Percentiles rank a stretch among this genome's conserved stretches.
Evolutionary conservation across 1,140 invertebrate species (phyloP).

Genomic region (Panagrolaimus sp.): DNA sequence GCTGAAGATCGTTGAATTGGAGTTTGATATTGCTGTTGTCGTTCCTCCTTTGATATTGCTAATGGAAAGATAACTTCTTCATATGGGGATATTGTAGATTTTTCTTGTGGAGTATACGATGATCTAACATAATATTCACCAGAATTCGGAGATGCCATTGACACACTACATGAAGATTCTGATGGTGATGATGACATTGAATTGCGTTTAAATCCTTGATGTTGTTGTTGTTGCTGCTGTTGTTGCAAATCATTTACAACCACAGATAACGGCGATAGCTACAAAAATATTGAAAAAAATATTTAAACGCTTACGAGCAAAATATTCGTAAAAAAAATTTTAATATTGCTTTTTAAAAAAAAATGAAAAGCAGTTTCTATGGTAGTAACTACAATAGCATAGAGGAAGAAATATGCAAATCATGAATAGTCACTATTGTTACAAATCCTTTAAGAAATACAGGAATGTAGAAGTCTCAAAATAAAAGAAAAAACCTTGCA

Average conservation of each 20-base stretch:
- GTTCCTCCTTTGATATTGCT: background rate
- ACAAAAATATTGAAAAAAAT: slow-evolving; percentile 2
- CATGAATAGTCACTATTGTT: no score
- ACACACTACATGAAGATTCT: background rate
- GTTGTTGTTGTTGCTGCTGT: no score
- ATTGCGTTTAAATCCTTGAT: background rate
- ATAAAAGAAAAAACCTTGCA: no score
- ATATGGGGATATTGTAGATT: slow-evolving; percentile 6
- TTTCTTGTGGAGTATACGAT: slow-evolving; percentile 1
- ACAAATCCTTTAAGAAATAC: no score
- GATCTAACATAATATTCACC: slow-evolving; percentile 5
- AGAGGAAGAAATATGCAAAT: no score
- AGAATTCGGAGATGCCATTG: slow-evolving; percentile 11
- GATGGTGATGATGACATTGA: background rate
- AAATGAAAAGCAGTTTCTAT: no score
- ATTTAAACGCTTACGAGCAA: no score
- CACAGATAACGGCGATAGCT: slow-evolving; percentile 17
- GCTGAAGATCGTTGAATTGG: background rate
- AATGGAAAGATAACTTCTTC: slow-evolving; percentile 9
- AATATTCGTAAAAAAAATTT: no score
- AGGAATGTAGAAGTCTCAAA: no score
- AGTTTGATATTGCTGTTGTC: slow-evolving; percentile 1
- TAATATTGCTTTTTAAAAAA: no score
- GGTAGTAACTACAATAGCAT: no score
- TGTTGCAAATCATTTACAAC: background rate